Conservation (phyloP, 2,888 invertebrate species). For the Archips crataeganus region DNA sequence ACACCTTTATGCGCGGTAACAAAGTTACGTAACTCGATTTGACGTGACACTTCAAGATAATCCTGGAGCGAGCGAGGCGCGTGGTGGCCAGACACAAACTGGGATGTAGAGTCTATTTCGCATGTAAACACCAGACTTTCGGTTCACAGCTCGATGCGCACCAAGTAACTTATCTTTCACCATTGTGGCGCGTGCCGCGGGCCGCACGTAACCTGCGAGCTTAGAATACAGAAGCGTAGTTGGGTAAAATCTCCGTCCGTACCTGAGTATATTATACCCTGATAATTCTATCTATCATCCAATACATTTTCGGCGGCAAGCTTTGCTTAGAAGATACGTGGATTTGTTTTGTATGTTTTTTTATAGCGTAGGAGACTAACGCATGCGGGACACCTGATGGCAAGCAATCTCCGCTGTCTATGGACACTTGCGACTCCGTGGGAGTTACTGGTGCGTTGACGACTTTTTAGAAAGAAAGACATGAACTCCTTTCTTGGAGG, state of each 20-base stretch:
- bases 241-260: slow-evolving; percentile 47
- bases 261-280: neutral
- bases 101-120: slow-evolving; percentile 76
- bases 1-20: slow-evolving; percentile 23
- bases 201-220: slow-evolving; percentile 59
- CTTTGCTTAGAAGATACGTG: too few species aligned
- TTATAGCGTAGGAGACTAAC: too few species aligned
- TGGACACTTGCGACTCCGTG: too few species aligned
- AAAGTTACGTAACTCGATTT: slow-evolving; percentile 47
- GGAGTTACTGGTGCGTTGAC: too few species aligned
- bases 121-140: slow-evolving; percentile 84
- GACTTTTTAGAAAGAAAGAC: too few species aligned
- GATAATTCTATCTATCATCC: too few species aligned
- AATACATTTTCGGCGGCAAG: too few species aligned
- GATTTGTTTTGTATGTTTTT: too few species aligned
- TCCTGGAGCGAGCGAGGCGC: slow-evolving; percentile 67
- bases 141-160: slow-evolving; percentile 85
- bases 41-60: slow-evolving; percentile 47
- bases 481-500: too few species aligned
- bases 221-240: slow-evolving; percentile 59
- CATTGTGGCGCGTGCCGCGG: slow-evolving; percentile 81
- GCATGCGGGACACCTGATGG: too few species aligned
- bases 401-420: too few species aligned
- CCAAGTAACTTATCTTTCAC: slow-evolving; percentile 85
- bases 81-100: slow-evolving; percentile 75